Evolutionary conservation across 2,797 vertebrate species (phyloP), one percentile per base, ranked within the genome.

Genomic region (Ptychadena robeensis): DNA sequence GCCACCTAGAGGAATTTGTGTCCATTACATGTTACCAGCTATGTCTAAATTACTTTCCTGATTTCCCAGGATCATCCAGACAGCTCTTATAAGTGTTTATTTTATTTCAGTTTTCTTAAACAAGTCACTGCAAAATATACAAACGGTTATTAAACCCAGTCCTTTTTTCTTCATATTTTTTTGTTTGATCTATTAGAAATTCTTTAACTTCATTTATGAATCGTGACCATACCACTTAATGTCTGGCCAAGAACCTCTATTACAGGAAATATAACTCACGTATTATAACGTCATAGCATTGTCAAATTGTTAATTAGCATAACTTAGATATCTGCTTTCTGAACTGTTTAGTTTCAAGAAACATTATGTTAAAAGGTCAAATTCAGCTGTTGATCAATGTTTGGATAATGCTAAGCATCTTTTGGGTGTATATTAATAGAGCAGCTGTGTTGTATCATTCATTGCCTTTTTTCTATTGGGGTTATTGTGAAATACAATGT

Each of bases 1-100:
- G 59, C 59, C 59, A 61, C 59, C 59, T 61, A 61, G 59, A 61
- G 59, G 59, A 61, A 61, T 61, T 25, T 61, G 25, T 61, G 25
- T 12, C n/a, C n/a, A 61, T 61, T 61, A 28, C 59, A 0, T 53
- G 8, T 53, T 5, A 53, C 22, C 15, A 7, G 22, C 44, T 53
- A 22, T 48, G 44, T 48, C 5, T 22, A 22, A 61, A 25, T 12
- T 1, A 28, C 2, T 12, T 27, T 27, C 27, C 11, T 61, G n/a
- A 11, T 61, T 61, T 61, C 25, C n/a, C 27, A 61, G 59, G n/a
- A 53, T 0, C 22, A 1, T 53, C 44, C 44, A 53, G 44, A 53
- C 15, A 22, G 18, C 44, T 53, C 44, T 53, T 53, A 53, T 22
- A 22, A n/a, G 18, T 53, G 44, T 53, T 53, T 53, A n/a, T 53